These are phyloP conservation scores for Gobio occitaniae DNA, from an alignment of 2,797 vertebrate species.

Conservation along the genomic window DNA sequence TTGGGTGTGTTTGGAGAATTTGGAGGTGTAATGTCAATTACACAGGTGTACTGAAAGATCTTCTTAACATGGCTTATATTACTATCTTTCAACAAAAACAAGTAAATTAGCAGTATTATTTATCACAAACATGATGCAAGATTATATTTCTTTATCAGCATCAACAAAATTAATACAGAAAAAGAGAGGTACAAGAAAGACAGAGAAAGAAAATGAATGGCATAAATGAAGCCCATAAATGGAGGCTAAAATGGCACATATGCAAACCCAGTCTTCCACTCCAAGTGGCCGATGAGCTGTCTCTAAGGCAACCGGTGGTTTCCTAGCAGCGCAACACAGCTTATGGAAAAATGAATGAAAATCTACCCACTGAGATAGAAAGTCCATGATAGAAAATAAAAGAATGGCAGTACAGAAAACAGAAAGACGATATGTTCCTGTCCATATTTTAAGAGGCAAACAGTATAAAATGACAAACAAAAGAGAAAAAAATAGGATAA, in stretches of 20 bases:
- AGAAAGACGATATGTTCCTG: slow-evolving; percentile 40
- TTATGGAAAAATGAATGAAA: slow-evolving; percentile 66
- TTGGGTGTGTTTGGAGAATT: slow-evolving; percentile 28
- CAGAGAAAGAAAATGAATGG: slow-evolving; percentile 10
- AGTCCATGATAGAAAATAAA: not conserved
- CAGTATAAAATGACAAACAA: not conserved
- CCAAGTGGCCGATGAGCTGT: slow-evolving; percentile 55
- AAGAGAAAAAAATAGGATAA: slow-evolving; percentile 1
- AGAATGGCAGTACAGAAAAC: not conserved
- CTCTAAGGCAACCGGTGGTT: slow-evolving; percentile 61
- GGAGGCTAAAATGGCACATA: slow-evolving; percentile 45
- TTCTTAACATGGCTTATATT: not conserved
- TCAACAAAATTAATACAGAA: not conserved
- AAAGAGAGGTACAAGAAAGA: not conserved
- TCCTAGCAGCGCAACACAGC: slow-evolving; percentile 61
- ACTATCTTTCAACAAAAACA: not conserved
- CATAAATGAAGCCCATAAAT: slow-evolving; percentile 11
- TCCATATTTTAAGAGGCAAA: slow-evolving; percentile 39
- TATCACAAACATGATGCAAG: not conserved
- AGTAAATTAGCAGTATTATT: not conserved
- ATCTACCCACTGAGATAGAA: slow-evolving; percentile 39
- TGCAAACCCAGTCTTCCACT: slow-evolving; percentile 41
- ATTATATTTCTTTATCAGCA: not conserved
- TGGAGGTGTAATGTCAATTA: not conserved
- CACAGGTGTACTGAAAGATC: not conserved